These are phyloP conservation scores for Pao palembangensis DNA, from an alignment of 2,113 vertebrate species.

Conservation along the genomic window DNA sequence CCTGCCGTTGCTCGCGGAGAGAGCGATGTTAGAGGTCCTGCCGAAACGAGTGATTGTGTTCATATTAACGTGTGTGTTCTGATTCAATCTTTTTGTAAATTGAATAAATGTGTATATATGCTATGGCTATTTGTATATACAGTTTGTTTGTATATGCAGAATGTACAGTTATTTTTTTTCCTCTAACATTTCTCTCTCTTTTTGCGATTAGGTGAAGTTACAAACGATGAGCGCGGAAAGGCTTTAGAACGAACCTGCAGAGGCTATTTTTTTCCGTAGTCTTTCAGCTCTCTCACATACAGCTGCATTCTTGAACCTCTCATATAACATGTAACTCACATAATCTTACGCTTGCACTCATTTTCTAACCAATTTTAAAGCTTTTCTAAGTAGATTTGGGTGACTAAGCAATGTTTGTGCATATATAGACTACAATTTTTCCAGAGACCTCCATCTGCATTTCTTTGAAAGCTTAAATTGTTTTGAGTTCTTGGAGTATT, in stretches of 20 bases:
- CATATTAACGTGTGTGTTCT: constrained; percentile 61
- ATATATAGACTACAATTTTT: constrained; percentile 64
- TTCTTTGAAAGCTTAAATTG: constrained; percentile 56
- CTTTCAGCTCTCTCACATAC: constrained; percentile 64
- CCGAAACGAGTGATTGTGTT: constrained; percentile 72
- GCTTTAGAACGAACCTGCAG: constrained; percentile 60
- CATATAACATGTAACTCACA: constrained; percentile 44
- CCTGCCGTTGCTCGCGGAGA: constrained; percentile 58
- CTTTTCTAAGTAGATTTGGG: constrained; percentile 75
- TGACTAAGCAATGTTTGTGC: constrained; percentile 78
- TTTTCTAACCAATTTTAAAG: constrained; percentile 71
- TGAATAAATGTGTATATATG: constrained; percentile 77
- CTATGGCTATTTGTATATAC: constrained; percentile 77
- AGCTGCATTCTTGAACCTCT: constrained; percentile 63
- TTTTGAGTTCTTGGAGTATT: constrained; percentile 67
- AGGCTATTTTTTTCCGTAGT: constrained; percentile 70
- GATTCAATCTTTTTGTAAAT: constrained; percentile 64
- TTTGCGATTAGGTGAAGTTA: constrained; percentile 61
- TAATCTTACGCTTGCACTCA: constrained; percentile 74
- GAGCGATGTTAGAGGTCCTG: constrained; percentile 72
- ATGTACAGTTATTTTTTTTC: constrained; percentile 77
- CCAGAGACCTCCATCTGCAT: constrained; percentile 68
- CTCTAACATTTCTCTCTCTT: constrained; percentile 74
- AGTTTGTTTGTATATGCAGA: constrained; percentile 77
- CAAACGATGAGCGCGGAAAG: constrained; percentile 62